These are phyloP conservation scores for Sclerurus mexicanus DNA, from an alignment of 2,113 vertebrate species.

Conservation along the genomic window DNA sequence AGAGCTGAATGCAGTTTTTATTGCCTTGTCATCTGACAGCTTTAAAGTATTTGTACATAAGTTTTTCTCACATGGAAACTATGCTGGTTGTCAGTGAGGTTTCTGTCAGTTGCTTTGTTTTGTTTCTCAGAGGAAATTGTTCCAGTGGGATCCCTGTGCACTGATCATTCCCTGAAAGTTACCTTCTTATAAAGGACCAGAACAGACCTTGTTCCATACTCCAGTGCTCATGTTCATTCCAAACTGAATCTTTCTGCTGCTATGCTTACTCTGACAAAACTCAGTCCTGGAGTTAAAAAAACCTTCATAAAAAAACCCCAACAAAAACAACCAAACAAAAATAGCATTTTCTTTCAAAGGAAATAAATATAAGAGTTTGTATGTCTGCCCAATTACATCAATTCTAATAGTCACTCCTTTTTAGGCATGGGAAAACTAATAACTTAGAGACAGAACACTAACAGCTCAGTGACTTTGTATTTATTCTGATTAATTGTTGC, in stretches of 20 bases:
- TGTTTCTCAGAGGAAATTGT: neutral
- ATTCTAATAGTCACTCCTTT: neutral
- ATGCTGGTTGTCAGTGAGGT: neutral
- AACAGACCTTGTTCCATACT: neutral
- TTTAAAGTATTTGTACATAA: neutral
- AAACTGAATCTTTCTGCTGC: neutral
- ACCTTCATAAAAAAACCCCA: neutral
- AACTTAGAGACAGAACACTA: neutral
- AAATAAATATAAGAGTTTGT: neutral
- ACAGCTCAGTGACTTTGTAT: neutral
- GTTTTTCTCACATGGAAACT: conserved; percentile 17
- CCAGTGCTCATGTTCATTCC: fast-evolving
- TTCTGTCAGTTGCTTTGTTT: neutral
- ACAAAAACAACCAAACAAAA: too few species aligned
- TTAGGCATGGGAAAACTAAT: neutral
- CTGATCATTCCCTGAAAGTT: neutral
- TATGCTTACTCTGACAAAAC: neutral
- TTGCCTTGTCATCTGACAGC: neutral
- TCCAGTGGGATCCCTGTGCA: neutral
- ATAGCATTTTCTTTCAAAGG: neutral
- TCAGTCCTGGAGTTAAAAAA: neutral
- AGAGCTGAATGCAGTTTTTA: neutral
- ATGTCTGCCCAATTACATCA: neutral
- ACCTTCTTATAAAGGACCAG: neutral
- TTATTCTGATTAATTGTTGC: conserved; percentile 19